Evolutionary conservation across 2,888 invertebrate genomes (phyloP).

Genomic region (Trimorus sp.): DNA sequence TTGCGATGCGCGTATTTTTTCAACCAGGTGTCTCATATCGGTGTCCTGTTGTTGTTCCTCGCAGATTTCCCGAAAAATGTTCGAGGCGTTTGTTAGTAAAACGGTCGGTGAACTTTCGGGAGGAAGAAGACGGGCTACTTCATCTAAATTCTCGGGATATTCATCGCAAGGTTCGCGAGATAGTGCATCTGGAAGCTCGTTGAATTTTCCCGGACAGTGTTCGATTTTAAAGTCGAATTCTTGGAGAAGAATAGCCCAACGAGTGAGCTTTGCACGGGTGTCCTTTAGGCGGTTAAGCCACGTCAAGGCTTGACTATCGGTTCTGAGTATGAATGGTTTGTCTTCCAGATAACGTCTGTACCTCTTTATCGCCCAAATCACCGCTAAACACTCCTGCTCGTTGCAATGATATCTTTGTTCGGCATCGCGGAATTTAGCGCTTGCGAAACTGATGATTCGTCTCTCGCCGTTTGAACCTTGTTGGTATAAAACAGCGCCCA

Average conservation of each 20-base stretch:
- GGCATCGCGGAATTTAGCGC: background rate
- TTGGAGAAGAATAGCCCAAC: slow-evolving; percentile 20
- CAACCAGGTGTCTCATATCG: background rate
- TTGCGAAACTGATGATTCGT: background rate
- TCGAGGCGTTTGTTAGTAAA: background rate
- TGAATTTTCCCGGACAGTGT: slow-evolving; percentile 49
- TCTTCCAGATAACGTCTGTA: no score
- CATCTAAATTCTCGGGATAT: background rate
- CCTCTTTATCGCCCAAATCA: no score
- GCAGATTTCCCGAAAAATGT: background rate
- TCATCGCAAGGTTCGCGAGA: slow-evolving; percentile 36
- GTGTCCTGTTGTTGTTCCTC: background rate
- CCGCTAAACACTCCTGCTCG: no score
- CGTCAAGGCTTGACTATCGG: slow-evolving; percentile 20
- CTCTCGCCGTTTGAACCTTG: background rate
- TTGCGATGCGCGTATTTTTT: background rate
- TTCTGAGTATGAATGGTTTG: background rate
- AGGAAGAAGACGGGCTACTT: background rate
- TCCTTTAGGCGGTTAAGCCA: slow-evolving; percentile 19
- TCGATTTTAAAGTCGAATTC: slow-evolving; percentile 38
- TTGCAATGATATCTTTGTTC: background rate
- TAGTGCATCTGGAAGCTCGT: slow-evolving; percentile 61
- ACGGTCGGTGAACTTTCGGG: background rate
- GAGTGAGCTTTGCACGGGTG: background rate
- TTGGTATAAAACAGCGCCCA: slow-evolving; percentile 1